Base-by-base conservation (phyloP, 2,797 vertebrate species). In the Sarcoramphus papa region DNA sequence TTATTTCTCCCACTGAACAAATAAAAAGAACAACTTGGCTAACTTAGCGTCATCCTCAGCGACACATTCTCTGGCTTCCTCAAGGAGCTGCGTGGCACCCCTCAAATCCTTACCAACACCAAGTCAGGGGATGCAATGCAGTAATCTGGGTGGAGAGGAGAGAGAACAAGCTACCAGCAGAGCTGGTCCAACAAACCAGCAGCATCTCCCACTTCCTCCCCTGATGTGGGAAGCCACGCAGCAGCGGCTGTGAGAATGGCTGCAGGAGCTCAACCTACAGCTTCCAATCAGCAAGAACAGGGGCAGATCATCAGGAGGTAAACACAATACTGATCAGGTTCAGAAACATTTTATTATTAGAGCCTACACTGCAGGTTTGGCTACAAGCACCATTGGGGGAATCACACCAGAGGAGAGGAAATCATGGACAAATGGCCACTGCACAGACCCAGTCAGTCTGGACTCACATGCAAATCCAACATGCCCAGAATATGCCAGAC, bases 391-490 rank as follows among this genome's bases (percentile, higher is more conserved):
- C 14, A 15, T 3, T 57, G 14, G 7, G 45, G 9, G 15, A 68
- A 68, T 69, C 57, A 62, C 45, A 60, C 18, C 41, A 68, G 53
- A 84, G 56, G 6, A 57, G n/a, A 53, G 28, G 53, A 74, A 65
- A 25, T 62, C 2, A 0, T 7, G 28, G 50, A 24, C 9, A 5
- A 67, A 57, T 10, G 21, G 62, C n/a, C 47, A 79, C 47, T 16
- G 41, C 45, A 45, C 21, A 75, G 56, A 27, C 19, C 2, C 37
- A 23, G 15, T 40, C 47, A 47, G 20, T 41, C 56, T 86, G 65
- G 23, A 30, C 57, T 45, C 0, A 0, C 19, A 21, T 10, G 24
- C n/a, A 48, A 41, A 28, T 51, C 40, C 47, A 64, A 2, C 40
- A 7, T 43, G 54, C 48, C 35, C 27, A 80, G 64, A 40, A 47